Evolutionary conservation across 2,888 invertebrate species (phyloP), one percentile per base, ranked within the genome.

Genomic region (Spatulosminthurus flaviceps): DNA sequence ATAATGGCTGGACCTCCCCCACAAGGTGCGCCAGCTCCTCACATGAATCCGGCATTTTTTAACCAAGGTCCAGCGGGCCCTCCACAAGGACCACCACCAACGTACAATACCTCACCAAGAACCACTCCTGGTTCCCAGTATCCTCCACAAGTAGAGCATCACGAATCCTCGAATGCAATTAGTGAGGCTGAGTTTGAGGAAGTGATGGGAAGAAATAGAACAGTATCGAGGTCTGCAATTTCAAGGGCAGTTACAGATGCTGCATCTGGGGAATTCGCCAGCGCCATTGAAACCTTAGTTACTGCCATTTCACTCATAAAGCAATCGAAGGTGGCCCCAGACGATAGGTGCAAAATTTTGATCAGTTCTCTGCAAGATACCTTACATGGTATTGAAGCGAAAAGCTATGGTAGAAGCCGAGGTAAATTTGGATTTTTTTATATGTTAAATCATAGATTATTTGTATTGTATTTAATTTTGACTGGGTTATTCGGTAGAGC

Each of bases 271-370:
- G 98, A 99, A 89, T 97, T 95, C 89, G 96, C 96, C 0, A 96
- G 96, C 88, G 99, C 99, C 73, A 97, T 99, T 82, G 98, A 99
- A 89, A 99, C 99, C 1, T 90, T 99, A 83, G 97, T 98, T 80
- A 99, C 99, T 0, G 99, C 99, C 9, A 98, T 99, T 86, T 97
- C 98, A 11, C 90, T 99, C 79, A 99, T 99, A 85, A 98, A 98
- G 88, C 98, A 98, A 90, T 98, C 98, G 78, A 95, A 96, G 89
- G 95, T 96, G 69, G 94, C 96, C 0, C 93, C 93, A 86, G 98
- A 99, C 88, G 99, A 99, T 87, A 92, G 99, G 64, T 99, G 99
- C 90, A 97, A 98, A 89, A 98, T 98, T 86, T 89, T 99, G 78
- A 97, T 99, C 84, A 96, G 95, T 86, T 97, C 97, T 0, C 90